These are phyloP conservation scores for Setipinna tenuifilis DNA, from an alignment of 2,797 vertebrate genomes.

Conservation along the genomic window DNA sequence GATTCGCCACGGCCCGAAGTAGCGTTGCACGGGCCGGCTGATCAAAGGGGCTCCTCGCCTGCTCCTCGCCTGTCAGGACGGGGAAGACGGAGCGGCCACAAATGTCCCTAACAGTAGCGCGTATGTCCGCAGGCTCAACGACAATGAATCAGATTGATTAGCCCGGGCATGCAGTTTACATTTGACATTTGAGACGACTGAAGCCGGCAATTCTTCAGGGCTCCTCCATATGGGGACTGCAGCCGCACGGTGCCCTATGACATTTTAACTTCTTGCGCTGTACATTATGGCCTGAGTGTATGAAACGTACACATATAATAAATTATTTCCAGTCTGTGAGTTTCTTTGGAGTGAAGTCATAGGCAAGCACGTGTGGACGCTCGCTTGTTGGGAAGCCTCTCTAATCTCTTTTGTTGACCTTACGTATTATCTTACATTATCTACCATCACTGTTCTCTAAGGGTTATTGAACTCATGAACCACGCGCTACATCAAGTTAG, in stretches of 20 bases:
- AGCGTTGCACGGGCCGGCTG: not conserved
- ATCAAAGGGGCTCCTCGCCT: not conserved
- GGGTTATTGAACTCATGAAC: not conserved
- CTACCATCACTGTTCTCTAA: not conserved
- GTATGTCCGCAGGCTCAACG: not conserved
- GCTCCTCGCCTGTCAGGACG: not conserved
- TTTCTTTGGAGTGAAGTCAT: not conserved
- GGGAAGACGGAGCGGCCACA: not conserved
- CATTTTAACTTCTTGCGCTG: not conserved
- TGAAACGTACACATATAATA: not conserved
- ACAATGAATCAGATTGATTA: not conserved
- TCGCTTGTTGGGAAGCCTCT: not conserved
- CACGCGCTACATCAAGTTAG: not conserved
- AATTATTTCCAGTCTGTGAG: not conserved
- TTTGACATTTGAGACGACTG: constrained; percentile 21
- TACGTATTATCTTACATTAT: not conserved
- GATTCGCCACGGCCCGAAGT: constrained; percentile 8
- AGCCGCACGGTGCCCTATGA: not conserved
- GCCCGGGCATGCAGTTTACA: constrained; percentile 2
- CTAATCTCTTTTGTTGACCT: not conserved
- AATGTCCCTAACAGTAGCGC: not conserved
- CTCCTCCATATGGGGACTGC: not conserved
- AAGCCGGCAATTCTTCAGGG: not conserved
- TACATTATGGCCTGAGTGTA: not conserved
- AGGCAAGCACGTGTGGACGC: not conserved